These are phyloP conservation scores for Eriocheir sinensis DNA, from an alignment of 1,140 invertebrate species.

Conservation along the genomic window DNA sequence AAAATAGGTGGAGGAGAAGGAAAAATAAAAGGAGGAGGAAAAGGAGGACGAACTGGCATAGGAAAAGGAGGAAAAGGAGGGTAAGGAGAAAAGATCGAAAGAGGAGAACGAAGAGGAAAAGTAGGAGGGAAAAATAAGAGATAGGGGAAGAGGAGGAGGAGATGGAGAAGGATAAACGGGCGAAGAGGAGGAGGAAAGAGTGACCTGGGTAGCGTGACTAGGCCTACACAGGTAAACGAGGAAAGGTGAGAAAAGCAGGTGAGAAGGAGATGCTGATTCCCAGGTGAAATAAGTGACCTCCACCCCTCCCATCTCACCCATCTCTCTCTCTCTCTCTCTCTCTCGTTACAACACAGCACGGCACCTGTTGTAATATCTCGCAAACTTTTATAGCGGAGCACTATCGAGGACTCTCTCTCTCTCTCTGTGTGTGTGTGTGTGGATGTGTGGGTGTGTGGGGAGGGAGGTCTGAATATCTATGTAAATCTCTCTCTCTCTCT, in stretches of 20 bases:
- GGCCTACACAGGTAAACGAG: not conserved
- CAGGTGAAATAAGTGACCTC: not conserved
- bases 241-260: not conserved
- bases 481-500: slow-evolving; percentile 20
- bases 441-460: no score
- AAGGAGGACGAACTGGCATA: no score
- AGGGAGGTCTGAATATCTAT: no score
- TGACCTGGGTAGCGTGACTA: not conserved
- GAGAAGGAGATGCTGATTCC: not conserved
- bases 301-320: not conserved
- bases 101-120: no score
- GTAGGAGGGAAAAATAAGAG: no score
- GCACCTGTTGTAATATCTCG: no score
- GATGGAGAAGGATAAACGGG: not conserved
- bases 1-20: not conserved
- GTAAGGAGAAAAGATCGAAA: not conserved
- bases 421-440: no score
- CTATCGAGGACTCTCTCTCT: not conserved
- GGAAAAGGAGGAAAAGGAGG: not conserved
- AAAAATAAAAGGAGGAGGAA: no score
- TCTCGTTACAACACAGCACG: not conserved
- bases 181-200: not conserved
- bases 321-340: slow-evolving; percentile 50
- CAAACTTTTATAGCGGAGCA: not conserved
- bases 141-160: not conserved